Percentiles rank a stretch among this genome's conserved stretches.
phyloP scores from a whole-genome alignment of 2,113 vertebrate species.

The Sylvia atricapilla region DNA sequence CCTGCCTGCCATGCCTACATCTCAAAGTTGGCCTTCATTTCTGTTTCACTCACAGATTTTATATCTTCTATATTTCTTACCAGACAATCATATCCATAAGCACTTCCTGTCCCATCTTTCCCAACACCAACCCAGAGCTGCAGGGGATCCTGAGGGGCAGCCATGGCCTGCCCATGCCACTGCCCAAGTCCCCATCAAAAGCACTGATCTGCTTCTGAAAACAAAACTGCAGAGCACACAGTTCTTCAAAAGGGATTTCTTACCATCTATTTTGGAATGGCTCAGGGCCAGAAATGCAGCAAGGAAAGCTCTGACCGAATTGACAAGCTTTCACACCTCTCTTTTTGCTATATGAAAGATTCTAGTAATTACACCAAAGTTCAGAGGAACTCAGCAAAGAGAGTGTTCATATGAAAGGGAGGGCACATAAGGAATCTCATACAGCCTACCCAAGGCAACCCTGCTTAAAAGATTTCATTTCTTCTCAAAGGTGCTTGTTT shows the following conservation, averaged over 20 bases:
- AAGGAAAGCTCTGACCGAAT: neutral
- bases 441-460: neutral
- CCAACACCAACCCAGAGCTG: neutral
- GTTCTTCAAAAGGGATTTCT: neutral
- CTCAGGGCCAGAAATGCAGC: neutral
- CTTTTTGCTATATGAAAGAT: neutral
- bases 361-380: neutral
- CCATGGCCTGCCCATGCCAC: neutral
- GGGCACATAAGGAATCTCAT: rapidly evolving
- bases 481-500: neutral
- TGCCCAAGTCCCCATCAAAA: neutral
- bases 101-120: no score
- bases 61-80: no score
- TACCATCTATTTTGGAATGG: neutral
- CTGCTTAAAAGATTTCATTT: neutral
- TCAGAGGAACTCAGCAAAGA: neutral
- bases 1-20: no score
- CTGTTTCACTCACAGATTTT: no score
- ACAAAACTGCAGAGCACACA: neutral
- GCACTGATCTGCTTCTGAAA: neutral
- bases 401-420: rapidly evolving
- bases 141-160: neutral
- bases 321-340: neutral
- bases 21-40: no score
- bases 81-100: no score